Percentiles rank a stretch among this genome's conserved stretches.
phyloP scores from a whole-genome alignment of 2,797 vertebrate species.

The Peromyscus aztecus region DNA sequence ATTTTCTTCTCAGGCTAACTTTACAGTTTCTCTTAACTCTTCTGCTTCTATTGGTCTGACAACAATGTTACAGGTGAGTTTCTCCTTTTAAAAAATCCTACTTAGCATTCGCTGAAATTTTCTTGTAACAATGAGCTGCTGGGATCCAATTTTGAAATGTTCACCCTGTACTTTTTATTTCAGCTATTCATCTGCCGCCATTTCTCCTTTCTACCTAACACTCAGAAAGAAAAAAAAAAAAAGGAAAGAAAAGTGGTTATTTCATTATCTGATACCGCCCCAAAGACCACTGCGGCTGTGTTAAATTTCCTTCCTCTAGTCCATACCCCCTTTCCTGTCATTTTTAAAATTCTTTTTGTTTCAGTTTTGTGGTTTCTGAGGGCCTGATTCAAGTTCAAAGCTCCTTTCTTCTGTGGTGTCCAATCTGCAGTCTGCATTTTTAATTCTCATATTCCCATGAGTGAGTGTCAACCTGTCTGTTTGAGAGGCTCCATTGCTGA shows the following conservation, averaged over 20 bases:
- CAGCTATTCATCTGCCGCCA: neutral
- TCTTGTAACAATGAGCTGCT: neutral
- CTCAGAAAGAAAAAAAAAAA: neutral
- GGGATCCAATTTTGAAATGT: neutral
- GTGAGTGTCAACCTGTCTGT: neutral
- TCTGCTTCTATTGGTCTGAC: constrained; percentile 22
- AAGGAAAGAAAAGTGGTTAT: neutral
- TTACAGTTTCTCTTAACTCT: constrained; percentile 39
- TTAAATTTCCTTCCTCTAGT: neutral
- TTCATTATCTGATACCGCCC: neutral
- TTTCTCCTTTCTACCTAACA: neutral
- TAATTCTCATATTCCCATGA: neutral
- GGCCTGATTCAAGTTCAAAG: neutral
- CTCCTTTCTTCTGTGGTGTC: neutral
- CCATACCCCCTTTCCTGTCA: neutral
- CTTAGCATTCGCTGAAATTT: neutral
- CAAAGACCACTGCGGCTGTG: neutral
- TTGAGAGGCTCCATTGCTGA: neutral
- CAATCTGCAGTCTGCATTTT: neutral
- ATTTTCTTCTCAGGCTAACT: neutral
- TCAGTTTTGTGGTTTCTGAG: neutral
- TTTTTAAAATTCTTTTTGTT: neutral
- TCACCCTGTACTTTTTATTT: constrained; percentile 2
- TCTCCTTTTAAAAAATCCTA: neutral
- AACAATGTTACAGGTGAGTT: neutral